Conservation (phyloP, 2,888 invertebrate species). For the Barypeithes pellucidus region DNA sequence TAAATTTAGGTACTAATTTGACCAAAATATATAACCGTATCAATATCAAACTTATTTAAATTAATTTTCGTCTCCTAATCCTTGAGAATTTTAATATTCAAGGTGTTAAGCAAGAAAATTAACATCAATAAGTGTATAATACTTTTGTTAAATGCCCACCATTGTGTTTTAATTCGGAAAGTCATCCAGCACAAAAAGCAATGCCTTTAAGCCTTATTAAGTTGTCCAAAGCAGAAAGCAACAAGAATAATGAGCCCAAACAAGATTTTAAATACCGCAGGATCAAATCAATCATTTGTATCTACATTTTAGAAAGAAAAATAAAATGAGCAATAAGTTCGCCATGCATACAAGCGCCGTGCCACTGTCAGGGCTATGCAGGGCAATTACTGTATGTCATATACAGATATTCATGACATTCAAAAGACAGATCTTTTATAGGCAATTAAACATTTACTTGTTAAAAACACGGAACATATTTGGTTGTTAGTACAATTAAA, state of each 20-base stretch:
- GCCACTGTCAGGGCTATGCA: background rate
- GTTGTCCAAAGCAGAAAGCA: slow-evolving; percentile 18
- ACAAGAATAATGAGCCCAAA: slow-evolving; percentile 22
- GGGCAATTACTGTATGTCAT: too few relatives aligned
- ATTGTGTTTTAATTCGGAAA: slow-evolving; percentile 9
- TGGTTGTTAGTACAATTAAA: background rate
- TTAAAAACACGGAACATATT: slow-evolving; percentile 5
- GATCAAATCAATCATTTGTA: slow-evolving; percentile 17
- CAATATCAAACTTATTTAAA: too few relatives aligned
- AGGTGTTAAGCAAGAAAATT: too few relatives aligned
- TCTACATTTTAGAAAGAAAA: slow-evolving; percentile 10
- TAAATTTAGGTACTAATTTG: too few relatives aligned
- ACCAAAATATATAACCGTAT: too few relatives aligned
- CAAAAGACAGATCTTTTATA: too few relatives aligned
- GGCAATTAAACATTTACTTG: background rate
- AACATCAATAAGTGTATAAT: background rate
- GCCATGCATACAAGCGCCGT: too few relatives aligned
- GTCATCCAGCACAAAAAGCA: background rate
- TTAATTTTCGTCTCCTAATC: too few relatives aligned
- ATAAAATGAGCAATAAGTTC: background rate
- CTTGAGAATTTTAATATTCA: too few relatives aligned
- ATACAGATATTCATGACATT: too few relatives aligned
- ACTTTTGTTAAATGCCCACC: slow-evolving; percentile 1
- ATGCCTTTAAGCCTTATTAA: slow-evolving; percentile 15
- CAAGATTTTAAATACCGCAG: slow-evolving; percentile 17